Base-by-base conservation (phyloP, 2,113 vertebrate genomes). In the Aphyosemion australe region DNA sequence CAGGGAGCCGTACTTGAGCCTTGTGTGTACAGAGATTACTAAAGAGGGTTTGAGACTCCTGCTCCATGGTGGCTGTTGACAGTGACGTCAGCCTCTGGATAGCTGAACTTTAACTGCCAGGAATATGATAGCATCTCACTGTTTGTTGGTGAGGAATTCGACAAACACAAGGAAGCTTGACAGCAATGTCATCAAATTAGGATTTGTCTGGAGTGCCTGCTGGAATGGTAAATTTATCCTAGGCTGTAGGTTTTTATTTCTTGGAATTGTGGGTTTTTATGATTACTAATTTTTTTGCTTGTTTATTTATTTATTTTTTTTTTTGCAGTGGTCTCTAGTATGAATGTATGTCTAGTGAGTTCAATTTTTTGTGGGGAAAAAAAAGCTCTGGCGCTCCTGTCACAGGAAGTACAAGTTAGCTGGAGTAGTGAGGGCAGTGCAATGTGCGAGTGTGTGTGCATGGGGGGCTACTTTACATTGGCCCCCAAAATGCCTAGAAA, bases 21-120 rank as follows among this genome's bases (percentile, higher is more conserved):
- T 37, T 47, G 78, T 85, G 85, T 79, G 80, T 50, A 72, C 64
- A 80, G 52, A 82, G 84, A 89, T 81, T 85, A 79, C 82, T 69
- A 52, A 76, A 76, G 81, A 83, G 84, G 81, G 83, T 70, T 77
- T 87, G 69, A 83, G 63, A 76, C 81, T 80, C 73, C 61, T 62
- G 45, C 91, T 79, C 93, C 91, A 91, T 93, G 80, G 77, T 84
- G 90, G 82, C 52, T 69, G 82, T 68, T 88, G 84, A 94, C 80
- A 31, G 83, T 91, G 86, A 96, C 92, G 79, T 93, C 90, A 84
- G 90, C 91, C 72, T 94, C 88, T 90, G 90, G 1, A 90, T 90
- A 65, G 92, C 92, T 66, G 93, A 42, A 13, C 41, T 42, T 42
- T 13, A 55, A 71, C 70, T 73, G 77, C 75, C 31, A 54, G 61